A percentile compares a stretch with the other conserved stretches of the same genome.
These are phyloP conservation scores for Cyphomyrus discorhynchus DNA, from an alignment of 2,113 vertebrate species.

Conservation along the genomic window DNA sequence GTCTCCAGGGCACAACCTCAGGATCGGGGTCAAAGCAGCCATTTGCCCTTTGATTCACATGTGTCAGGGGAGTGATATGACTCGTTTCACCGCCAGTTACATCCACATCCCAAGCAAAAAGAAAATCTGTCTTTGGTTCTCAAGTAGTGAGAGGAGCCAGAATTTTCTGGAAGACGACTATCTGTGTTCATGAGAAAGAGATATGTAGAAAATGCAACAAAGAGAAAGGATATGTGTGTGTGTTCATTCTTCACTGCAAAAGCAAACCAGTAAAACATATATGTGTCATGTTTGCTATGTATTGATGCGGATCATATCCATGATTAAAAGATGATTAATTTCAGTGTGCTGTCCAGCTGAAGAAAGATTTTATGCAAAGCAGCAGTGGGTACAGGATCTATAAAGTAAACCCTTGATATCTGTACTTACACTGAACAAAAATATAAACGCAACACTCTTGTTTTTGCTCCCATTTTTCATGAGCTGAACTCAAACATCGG, in stretches of 20 bases:
- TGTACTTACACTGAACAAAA: background rate
- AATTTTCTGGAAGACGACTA: background rate
- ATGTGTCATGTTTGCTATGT: background rate
- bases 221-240: background rate
- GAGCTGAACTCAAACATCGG: too few relatives aligned
- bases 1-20: background rate
- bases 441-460: too few relatives aligned
- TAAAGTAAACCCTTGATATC: background rate
- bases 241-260: background rate
- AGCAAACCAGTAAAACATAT: background rate
- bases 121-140: background rate
- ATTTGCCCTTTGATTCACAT: slow-evolving; percentile 4
- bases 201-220: background rate
- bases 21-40: background rate
- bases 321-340: background rate
- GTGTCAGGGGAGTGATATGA: background rate
- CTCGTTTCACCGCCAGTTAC: background rate
- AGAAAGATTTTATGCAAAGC: background rate
- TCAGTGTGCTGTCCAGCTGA: background rate
- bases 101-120: background rate
- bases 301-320: background rate
- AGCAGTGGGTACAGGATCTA: background rate
- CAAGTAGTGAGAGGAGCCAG: background rate
- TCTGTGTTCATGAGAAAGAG: background rate
- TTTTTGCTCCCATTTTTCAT: too few relatives aligned